Evolutionary conservation across 2,888 invertebrate genomes (phyloP), one percentile per base, ranked within the genome.

Genomic region (Gonocerus acuteangulatus): DNA sequence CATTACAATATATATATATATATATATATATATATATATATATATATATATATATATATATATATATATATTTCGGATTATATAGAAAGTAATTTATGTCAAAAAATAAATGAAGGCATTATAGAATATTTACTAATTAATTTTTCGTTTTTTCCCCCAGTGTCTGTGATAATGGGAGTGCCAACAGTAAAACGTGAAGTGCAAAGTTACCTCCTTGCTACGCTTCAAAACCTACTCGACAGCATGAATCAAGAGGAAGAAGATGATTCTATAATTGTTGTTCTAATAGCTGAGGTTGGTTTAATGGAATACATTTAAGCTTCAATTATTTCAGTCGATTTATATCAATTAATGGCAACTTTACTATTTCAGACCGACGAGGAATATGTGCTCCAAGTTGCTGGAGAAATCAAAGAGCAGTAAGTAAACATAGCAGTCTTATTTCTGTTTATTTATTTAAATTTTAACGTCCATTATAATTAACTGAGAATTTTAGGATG

Each of bases 161-260:
- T 87, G 0, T 87, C 89, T 51, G 80, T 93, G 64, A 89, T 94
- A 1, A 77, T 95, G 49, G 95, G 92, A 0, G 80, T 95, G 64
- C 95, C 95, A 0, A 95, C 95, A 0, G 93, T 95, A 4, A 86
- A 85, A 69, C 78, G 95, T 44, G 89, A 91, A 67, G 88, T 89
- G 68, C 90, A 93, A 71, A 87, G 82, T 68, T 95, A 95, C 74
- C 77, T 95, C 39, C 78, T 90, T 74, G 81, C 87, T 22, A 95
- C 95, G 0, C 75, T 95, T 56, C 85, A 88, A 75, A 90, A 89
- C 73, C 77, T 95, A 21, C 77, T 95, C 51, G 83, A 83, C 61
- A 87, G 87, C 56, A 85, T 95, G 84, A 83, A 79, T 52, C 77
- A 80, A 1, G 79, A 80, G 6, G 85, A 87, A 67, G 83, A 84